Percentiles rank a stretch among this genome's conserved stretches.
phyloP scores from a whole-genome alignment of 2,888 invertebrate species.

The Acheta domesticus region DNA sequence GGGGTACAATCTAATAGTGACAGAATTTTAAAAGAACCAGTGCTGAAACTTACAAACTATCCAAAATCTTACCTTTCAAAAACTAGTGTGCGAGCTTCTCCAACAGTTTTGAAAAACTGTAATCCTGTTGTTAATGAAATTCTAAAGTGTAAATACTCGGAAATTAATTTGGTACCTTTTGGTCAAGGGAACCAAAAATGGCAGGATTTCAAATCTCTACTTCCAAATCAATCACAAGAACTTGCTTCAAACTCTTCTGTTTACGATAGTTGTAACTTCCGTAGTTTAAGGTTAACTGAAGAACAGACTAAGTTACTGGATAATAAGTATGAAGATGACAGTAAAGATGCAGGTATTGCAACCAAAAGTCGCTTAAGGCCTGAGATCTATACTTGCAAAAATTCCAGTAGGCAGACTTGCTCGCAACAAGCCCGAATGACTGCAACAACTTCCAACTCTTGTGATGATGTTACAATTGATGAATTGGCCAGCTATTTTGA shows the following conservation, averaged over 20 bases:
- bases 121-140: neutral
- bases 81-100: no score
- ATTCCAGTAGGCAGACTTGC: constrained; percentile 50
- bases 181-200: constrained; percentile 18
- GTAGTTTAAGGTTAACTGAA: constrained; percentile 22
- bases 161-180: constrained; percentile 11
- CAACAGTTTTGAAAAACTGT: constrained; percentile 20
- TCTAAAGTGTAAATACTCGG: neutral
- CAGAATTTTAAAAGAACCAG: constrained; percentile 31
- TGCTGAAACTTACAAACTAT: constrained; percentile 28
- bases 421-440: constrained; percentile 74
- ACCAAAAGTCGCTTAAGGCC: constrained; percentile 1
- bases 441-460: constrained; percentile 43
- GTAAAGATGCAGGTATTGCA: constrained; percentile 12
- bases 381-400: constrained; percentile 4
- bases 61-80: neutral
- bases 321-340: neutral
- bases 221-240: constrained; percentile 19
- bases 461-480: constrained; percentile 81
- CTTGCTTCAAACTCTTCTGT: constrained; percentile 2
- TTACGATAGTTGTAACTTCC: constrained; percentile 29
- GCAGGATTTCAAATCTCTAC: constrained; percentile 33
- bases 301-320: neutral
- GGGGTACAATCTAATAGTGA: constrained; percentile 21
- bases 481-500: constrained; percentile 95